A percentile compares a stretch with the other conserved stretches of the same genome.
phyloP scores from a whole-genome alignment of 2,888 invertebrate genomes.

The Trissonchulus sp. region DNA sequence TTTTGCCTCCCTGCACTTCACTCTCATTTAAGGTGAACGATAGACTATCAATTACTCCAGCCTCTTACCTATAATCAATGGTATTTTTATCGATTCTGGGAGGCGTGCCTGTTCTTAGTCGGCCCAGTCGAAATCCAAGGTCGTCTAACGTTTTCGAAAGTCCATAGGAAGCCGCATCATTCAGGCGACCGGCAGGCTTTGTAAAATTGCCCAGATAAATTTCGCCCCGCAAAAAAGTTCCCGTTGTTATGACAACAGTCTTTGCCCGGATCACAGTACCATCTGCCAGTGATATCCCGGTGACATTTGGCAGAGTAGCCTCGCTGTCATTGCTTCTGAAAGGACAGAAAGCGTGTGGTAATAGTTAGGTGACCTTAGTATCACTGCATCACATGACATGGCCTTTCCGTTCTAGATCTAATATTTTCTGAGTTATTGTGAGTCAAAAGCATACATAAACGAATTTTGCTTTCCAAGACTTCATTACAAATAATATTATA shows the following conservation, averaged over 20 bases:
- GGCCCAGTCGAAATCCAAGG: conserved; percentile 67
- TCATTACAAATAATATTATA: too few species aligned
- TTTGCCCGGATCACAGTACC: conserved; percentile 54
- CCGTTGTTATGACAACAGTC: conserved; percentile 74
- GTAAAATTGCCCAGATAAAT: conserved; percentile 73
- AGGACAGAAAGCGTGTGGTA: too few species aligned
- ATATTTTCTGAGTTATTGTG: too few species aligned
- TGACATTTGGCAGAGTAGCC: conserved; percentile 25
- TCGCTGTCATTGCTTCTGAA: too few species aligned
- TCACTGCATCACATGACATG: too few species aligned
- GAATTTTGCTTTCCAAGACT: too few species aligned
- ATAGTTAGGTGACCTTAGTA: too few species aligned
- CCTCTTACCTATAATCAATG: conserved; percentile 56
- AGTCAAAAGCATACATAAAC: too few species aligned
- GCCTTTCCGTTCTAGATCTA: too few species aligned
- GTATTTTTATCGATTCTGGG: conserved; percentile 66
- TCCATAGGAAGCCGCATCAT: conserved; percentile 48
- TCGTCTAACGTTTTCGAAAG: conserved; percentile 63
- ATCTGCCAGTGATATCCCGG: conserved; percentile 56
- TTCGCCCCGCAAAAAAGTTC: conserved; percentile 76
- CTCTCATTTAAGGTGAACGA: neutral
- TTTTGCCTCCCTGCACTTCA: neutral
- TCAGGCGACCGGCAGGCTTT: conserved; percentile 60
- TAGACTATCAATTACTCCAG: neutral
- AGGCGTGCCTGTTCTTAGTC: conserved; percentile 79